phyloP scores from a whole-genome alignment of 2,888 invertebrate species.

The Chalcis sispes region DNA sequence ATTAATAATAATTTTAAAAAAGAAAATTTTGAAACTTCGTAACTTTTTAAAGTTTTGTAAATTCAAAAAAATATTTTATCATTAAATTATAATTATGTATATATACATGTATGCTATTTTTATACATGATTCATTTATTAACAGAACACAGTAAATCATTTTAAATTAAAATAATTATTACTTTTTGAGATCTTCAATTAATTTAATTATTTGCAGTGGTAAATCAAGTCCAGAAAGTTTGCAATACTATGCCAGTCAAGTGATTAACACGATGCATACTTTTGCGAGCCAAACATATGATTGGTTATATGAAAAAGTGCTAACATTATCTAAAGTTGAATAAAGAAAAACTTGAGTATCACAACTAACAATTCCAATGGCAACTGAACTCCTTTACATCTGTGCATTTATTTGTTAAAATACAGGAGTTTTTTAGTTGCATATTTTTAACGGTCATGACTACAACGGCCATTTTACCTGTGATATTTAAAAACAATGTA shows the following conservation, averaged over 20 bases:
- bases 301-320: constrained; percentile 88
- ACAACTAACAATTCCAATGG: constrained; percentile 48
- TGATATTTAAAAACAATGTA: constrained; percentile 69
- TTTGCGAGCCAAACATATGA: constrained; percentile 84
- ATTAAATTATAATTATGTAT: neutral
- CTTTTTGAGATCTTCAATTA: constrained; percentile 35
- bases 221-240: constrained; percentile 87
- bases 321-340: constrained; percentile 84
- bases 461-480: constrained; percentile 71
- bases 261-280: constrained; percentile 83
- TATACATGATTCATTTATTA: too few species aligned
- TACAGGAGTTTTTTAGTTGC: constrained; percentile 60
- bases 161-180: neutral
- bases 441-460: constrained; percentile 64
- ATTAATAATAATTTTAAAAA: neutral
- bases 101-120: too few species aligned
- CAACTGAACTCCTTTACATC: constrained; percentile 62
- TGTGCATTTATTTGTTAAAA: constrained; percentile 71
- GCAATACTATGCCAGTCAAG: constrained; percentile 81
- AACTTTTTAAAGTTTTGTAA: neutral
- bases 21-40: constrained; percentile 3
- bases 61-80: neutral
- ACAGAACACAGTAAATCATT: neutral
- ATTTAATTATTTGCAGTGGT: constrained; percentile 78
- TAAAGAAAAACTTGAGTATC: constrained; percentile 70